Evolutionary conservation across 92 coral and sea anemone species (phyloP), one percentile per base, ranked within the genome.

Genomic region (Metridium senile): DNA sequence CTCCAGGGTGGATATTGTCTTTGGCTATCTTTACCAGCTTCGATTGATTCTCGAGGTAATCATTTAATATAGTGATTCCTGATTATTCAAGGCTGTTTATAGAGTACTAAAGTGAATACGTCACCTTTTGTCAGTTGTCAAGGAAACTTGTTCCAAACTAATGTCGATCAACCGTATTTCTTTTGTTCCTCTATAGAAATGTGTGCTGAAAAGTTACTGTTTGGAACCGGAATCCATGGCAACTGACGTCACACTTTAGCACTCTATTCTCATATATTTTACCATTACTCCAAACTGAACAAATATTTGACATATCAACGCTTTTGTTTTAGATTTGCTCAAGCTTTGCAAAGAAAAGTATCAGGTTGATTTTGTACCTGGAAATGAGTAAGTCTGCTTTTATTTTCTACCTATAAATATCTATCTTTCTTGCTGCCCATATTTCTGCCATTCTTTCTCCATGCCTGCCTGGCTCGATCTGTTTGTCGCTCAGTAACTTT

Each of bases 341-440:
- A 75, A 75, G 69, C 30, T 76, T 57, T 88, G 89, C 51, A 62
- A 66, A 43, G 73, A 71, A 49, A 88, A 81, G 33, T 70, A 74
- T 79, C 63, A 84, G 22, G 89, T 88, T 19, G 83, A 68, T 52
- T 81, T 88, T 54, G 61, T 79, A 26, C 89, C 87, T 29, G 93
- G 93, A 17, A 13, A 68, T 31, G 29, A 11, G 81, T 73, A 65
- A 73, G 74, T 47, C 30, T 0, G 62, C 58, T 26, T n/a, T n/a
- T 47, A 4, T 13, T 26, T 21, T 4, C 17, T 16, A 0, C 47
- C 26, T 21, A 61, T 26, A n/a, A n/a, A n/a, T n/a, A n/a, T n/a
- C 9, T 13, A 54, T n/a, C 53, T 28, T 26, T 19, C 7, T 62
- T 16, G 9, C 23, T 1, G 13, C 39, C 31, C 32, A 4, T 4